Conservation (phyloP, 1,140 invertebrate genomes). For the Hestina assimilis region DNA sequence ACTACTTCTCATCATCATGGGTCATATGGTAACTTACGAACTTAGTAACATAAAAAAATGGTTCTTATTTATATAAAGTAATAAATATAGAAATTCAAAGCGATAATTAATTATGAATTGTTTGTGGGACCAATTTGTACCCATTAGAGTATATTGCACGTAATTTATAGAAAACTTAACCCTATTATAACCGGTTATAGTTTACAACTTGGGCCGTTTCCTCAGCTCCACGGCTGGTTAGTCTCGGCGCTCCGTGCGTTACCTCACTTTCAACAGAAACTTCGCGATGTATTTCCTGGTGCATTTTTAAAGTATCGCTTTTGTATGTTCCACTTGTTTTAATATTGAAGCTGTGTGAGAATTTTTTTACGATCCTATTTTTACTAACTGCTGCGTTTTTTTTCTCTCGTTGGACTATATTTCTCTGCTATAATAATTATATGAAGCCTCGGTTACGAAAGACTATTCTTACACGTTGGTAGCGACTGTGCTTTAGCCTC, state of each 20-base stretch:
- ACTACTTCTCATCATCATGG: too few relatives aligned
- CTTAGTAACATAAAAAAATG: too few relatives aligned
- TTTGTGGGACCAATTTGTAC: too few relatives aligned
- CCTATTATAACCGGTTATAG: background rate
- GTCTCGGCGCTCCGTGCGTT: constrained; percentile 72
- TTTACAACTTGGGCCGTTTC: constrained; percentile 36
- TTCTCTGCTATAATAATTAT: too few relatives aligned
- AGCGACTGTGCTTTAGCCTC: too few relatives aligned
- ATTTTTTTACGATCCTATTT: constrained; percentile 46
- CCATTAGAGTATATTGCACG: too few relatives aligned
- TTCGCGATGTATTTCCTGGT: constrained; percentile 72
- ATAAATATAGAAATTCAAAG: too few relatives aligned
- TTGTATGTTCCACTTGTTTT: constrained; percentile 69
- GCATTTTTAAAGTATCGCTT: constrained; percentile 76
- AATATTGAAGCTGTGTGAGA: constrained; percentile 59
- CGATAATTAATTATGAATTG: too few relatives aligned
- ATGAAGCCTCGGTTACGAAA: background rate
- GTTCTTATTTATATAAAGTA: too few relatives aligned
- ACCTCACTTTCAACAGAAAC: constrained; percentile 74
- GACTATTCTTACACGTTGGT: background rate
- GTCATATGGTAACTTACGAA: too few relatives aligned
- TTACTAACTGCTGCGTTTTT: constrained; percentile 35
- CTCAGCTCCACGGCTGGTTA: constrained; percentile 72
- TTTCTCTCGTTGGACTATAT: background rate
- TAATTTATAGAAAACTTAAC: too few relatives aligned